These are phyloP conservation scores for Stenchaetothrips biformis DNA, from an alignment of 2,888 invertebrate species.

Conservation along the genomic window DNA sequence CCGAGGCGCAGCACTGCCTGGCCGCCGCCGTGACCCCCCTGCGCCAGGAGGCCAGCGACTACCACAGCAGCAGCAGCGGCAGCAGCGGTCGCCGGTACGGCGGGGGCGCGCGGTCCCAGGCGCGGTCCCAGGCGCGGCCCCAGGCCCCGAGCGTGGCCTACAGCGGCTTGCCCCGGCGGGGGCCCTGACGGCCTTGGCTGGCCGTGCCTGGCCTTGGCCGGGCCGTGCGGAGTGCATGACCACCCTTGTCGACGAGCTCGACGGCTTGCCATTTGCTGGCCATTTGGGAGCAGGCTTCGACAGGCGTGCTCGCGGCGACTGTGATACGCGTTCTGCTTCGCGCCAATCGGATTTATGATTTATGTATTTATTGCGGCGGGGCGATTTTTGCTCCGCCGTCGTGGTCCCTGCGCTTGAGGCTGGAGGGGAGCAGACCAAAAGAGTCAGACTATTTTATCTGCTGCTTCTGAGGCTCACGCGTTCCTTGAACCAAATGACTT, in stretches of 20 bases:
- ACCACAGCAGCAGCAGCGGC: background rate
- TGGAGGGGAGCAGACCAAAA: background rate
- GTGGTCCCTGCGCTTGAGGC: background rate
- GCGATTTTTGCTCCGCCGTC: background rate
- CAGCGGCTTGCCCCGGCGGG: conserved; percentile 1
- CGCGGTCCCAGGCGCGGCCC: too few relatives aligned
- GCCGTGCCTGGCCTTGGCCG: background rate
- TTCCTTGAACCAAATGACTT: background rate
- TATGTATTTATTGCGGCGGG: background rate
- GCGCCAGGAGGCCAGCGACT: conserved; percentile 10
- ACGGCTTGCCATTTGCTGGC: background rate
- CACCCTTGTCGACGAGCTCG: background rate
- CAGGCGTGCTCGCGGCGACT: too few relatives aligned
- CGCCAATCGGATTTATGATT: background rate
- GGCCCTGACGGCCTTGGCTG: background rate
- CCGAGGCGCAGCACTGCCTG: background rate
- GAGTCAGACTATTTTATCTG: background rate
- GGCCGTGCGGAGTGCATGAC: background rate
- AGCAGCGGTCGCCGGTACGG: conserved; percentile 1
- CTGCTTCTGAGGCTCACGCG: too few relatives aligned
- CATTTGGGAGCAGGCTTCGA: too few relatives aligned
- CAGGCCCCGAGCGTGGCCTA: background rate
- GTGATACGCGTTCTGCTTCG: background rate
- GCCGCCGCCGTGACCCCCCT: background rate
- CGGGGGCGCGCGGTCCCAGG: background rate